Conservation (phyloP, 1,140 invertebrate species). For the Branchinecta lindahli region DNA sequence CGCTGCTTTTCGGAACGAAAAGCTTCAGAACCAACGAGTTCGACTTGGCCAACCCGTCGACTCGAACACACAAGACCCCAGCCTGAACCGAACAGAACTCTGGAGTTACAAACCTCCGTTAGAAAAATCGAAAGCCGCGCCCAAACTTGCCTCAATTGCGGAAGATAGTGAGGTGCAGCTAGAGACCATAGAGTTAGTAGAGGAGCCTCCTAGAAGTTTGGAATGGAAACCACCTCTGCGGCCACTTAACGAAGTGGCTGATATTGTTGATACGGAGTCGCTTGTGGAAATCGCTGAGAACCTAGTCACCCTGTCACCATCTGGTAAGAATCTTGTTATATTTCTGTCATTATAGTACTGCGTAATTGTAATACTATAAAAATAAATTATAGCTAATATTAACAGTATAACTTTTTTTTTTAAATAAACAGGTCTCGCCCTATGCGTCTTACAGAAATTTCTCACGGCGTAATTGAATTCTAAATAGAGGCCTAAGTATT, state of each 20-base stretch:
- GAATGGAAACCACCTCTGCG: not conserved
- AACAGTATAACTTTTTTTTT: no score
- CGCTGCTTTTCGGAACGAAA: slow-evolving; percentile 83
- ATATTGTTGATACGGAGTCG: not conserved
- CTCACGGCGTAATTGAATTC: no score
- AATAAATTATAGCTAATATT: no score
- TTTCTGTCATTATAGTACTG: no score
- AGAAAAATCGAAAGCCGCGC: slow-evolving; percentile 85
- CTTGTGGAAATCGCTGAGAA: not conserved
- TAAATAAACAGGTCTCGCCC: no score
- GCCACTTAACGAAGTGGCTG: not conserved
- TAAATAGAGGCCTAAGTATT: no score
- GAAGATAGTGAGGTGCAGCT: slow-evolving; percentile 52
- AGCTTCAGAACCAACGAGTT: slow-evolving; percentile 81
- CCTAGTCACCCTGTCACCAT: not conserved
- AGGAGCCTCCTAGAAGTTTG: slow-evolving; percentile 18
- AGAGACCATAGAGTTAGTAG: not conserved
- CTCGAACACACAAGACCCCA: slow-evolving; percentile 55
- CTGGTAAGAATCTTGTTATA: not conserved
- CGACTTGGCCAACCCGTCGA: slow-evolving; percentile 74
- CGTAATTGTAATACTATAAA: no score
- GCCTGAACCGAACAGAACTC: slow-evolving; percentile 54
- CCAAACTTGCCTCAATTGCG: slow-evolving; percentile 82
- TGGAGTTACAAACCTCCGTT: slow-evolving; percentile 75
- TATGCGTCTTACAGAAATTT: no score